Evolutionary conservation across 2,797 vertebrate species (phyloP), one percentile per base, ranked within the genome.

Genomic region (Hybognathus amarus): DNA sequence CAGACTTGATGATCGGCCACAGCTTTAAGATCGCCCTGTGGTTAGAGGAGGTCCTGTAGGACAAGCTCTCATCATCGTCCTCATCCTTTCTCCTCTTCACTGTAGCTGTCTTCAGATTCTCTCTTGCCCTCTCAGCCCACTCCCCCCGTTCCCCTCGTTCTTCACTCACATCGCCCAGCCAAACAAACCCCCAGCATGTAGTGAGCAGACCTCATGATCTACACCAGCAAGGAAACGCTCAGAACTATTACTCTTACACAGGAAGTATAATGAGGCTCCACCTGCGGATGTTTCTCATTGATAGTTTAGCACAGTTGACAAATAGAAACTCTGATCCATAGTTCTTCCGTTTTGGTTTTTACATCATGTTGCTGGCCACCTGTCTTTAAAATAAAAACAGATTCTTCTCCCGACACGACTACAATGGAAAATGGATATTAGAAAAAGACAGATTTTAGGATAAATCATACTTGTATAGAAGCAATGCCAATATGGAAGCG

Each of bases 171-270:
- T 99, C 97, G 80, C 98, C 96, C 73, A 99, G 88, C 91, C 98
- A 90, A 99, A 99, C 77, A 99, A 96, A 92, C 99, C 98, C 78
- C 98, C 85, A 99, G 94, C 97, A 99, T 99, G 94, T 97, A 99
- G 94, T 98, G 97, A 81, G 98, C 98, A 15, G 98, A 99, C 83
- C 98, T 97, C 70, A 99, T 98, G 86, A 99, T 98, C 98, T 99
- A 92, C 66, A 74, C 74, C 77, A 75, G 70, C 63, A 85, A n/a
- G 71, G 76, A 85, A 47, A 66, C n/a, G 20, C 27, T 64, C 20
- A 33, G 18, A 50, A 20, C 79, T 50, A n/a, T n/a, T n/a, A n/a
- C n/a, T n/a, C 36, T 15, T 20, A 13, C 24, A 68, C 1, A 17
- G 24, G 38, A 64, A 10, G 27, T 3, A 11, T 30, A 40, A 15